Evolutionary conservation across 2,888 invertebrate species (phyloP), one percentile per base, ranked within the genome.

Genomic region (Asteroscopus sphinx): DNA sequence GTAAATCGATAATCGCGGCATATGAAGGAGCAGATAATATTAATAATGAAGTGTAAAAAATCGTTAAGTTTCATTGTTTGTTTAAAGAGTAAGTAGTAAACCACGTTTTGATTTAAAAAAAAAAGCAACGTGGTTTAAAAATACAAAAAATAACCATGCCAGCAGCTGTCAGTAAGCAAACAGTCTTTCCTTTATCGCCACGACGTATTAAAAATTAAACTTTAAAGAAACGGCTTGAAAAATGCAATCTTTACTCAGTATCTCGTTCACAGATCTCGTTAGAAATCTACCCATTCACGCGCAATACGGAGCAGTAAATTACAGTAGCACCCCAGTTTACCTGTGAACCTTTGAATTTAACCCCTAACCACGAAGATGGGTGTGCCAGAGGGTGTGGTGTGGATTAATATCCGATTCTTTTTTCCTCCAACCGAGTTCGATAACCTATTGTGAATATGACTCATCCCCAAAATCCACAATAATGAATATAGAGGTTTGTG

Each of bases 391-490:
- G 72, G 76, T 63, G 78, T 68, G 72, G 76, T 63, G 78, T 68
- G 61, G 70, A 70, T 60, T 68, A 64, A 67, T 54, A 42, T 52
- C 64, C 64, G 61, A 62, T 54, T 76, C 71, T 21, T 21, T 60
- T 73, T 76, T 67, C 63, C 67, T 65, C 39, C 26, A 42, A 26
- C 40, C 62, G 64, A 73, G 80, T 81, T 81, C 81, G 74, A 74
- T 75, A 81, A 80, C 81, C 81, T 71, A 58, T 51, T 66, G 45
- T 67, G 32, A 58, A 62, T 68, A 72, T 77, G 82, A 82, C 73
- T 82, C 82, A 81, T 79, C 68, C 76, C 80, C 64, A 69, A 81
- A 73, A 77, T 79, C 80, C 77, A 81, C 83, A 78, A 36, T 48
- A 77, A 53, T 63, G 56, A 49, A 57, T 56, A 57, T 48, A 44